Conservation (phyloP, 2,888 invertebrate species). For the Troides aeacus region DNA sequence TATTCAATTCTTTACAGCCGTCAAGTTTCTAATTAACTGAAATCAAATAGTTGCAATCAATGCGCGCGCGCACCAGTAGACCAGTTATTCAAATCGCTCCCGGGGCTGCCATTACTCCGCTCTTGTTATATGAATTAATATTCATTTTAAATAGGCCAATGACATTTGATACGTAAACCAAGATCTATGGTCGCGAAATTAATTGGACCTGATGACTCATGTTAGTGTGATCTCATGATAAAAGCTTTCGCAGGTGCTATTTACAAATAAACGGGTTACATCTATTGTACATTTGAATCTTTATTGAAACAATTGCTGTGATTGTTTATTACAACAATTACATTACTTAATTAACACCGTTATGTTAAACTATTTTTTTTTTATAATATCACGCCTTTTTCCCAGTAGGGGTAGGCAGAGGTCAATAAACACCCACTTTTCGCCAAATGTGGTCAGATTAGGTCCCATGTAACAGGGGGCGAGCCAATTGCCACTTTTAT, state of each 20-base stretch:
- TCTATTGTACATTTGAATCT: background rate
- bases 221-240: constrained; percentile 39
- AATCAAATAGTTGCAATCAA: constrained; percentile 31
- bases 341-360: too few relatives aligned
- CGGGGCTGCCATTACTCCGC: constrained; percentile 28
- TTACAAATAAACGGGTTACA: background rate
- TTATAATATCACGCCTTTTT: too few relatives aligned
- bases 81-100: constrained; percentile 41
- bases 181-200: constrained; percentile 51
- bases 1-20: constrained; percentile 28
- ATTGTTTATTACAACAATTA: too few relatives aligned
- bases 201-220: constrained; percentile 60
- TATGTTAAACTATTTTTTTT: too few relatives aligned
- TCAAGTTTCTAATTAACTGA: constrained; percentile 28
- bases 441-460: too few relatives aligned
- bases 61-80: constrained; percentile 29
- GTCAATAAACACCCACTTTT: too few relatives aligned
- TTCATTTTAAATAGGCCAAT: constrained; percentile 58
- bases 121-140: constrained; percentile 39
- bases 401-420: too few relatives aligned
- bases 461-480: too few relatives aligned
- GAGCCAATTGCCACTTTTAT: too few relatives aligned
- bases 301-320: too few relatives aligned
- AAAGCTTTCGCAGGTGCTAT: background rate
- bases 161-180: constrained; percentile 52